A percentile compares a stretch with the other conserved stretches of the same genome.
These are phyloP conservation scores for Aegotheles bennettii DNA, from an alignment of 2,113 vertebrate species.

Conservation along the genomic window DNA sequence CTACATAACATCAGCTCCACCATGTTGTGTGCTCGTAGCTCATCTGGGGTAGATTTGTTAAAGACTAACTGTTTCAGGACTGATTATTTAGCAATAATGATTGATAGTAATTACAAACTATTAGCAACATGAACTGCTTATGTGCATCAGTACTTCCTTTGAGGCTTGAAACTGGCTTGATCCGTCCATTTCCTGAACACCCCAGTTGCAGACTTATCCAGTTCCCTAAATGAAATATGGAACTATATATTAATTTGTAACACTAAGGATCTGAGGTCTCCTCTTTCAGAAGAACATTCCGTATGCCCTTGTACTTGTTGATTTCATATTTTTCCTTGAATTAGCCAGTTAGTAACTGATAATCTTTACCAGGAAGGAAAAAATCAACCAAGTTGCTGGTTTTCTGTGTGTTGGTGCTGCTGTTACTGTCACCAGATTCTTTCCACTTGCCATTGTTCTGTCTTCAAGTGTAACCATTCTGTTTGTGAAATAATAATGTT, in stretches of 20 bases:
- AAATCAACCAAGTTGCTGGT: not conserved
- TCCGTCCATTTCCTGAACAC: not conserved
- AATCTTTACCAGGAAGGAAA: not conserved
- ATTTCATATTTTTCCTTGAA: not conserved
- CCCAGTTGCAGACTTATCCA: not conserved
- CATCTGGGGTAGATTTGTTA: not conserved
- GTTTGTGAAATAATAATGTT: not conserved
- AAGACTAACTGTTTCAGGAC: not conserved
- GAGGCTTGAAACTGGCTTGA: not conserved
- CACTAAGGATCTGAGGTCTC: not conserved
- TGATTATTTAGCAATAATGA: too few relatives aligned
- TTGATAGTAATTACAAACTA: not conserved
- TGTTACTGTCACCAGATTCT: not conserved
- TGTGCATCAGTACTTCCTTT: not conserved
- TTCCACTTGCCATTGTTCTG: not conserved
- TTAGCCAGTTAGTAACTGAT: not conserved
- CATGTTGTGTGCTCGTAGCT: not conserved
- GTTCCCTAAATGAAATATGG: not conserved
- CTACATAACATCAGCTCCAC: fast-evolving
- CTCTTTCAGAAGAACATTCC: not conserved
- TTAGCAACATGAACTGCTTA: not conserved
- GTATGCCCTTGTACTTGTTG: not conserved
- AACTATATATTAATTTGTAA: not conserved
- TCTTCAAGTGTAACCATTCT: not conserved
- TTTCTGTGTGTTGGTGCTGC: not conserved